These are phyloP conservation scores for Therioaphis trifolii DNA, from an alignment of 2,888 invertebrate genomes.

Conservation along the genomic window DNA sequence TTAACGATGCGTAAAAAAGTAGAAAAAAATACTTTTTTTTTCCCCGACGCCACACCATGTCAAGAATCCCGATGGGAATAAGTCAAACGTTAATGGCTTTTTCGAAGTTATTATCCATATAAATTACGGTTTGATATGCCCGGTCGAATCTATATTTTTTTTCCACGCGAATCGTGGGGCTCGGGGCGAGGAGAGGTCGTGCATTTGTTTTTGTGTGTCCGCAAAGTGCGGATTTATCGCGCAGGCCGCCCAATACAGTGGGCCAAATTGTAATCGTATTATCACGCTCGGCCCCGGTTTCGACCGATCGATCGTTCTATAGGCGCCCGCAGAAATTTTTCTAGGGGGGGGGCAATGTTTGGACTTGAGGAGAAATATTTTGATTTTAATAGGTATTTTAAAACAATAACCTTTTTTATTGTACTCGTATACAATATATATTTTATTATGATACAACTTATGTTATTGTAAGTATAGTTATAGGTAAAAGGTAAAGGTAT, in stretches of 20 bases:
- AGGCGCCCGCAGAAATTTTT: no score
- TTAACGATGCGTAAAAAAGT: slow-evolving; percentile 54
- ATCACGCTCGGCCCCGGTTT: background rate
- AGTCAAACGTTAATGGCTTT: slow-evolving; percentile 59
- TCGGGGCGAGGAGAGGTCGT: background rate
- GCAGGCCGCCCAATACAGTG: background rate
- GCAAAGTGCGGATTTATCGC: background rate
- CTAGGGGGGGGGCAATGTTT: no score
- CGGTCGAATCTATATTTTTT: slow-evolving; percentile 5
- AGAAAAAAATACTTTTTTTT: slow-evolving; percentile 19
- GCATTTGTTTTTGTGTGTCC: background rate
- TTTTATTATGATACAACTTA: no score
- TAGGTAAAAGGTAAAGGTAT: no score
- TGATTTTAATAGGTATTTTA: no score
- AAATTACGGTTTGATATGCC: slow-evolving; percentile 38
- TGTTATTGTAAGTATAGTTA: no score
- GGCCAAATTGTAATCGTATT: background rate
- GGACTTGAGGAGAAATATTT: no score
- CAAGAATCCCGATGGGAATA: slow-evolving; percentile 49
- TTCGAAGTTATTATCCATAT: slow-evolving; percentile 49
- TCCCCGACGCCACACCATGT: slow-evolving; percentile 13
- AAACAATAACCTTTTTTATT: no score
- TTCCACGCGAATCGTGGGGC: background rate
- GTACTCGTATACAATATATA: no score
- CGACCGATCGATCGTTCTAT: no score